phyloP scores from a whole-genome alignment of 2,113 vertebrate genomes.

The Gallinago paraguaiae region DNA sequence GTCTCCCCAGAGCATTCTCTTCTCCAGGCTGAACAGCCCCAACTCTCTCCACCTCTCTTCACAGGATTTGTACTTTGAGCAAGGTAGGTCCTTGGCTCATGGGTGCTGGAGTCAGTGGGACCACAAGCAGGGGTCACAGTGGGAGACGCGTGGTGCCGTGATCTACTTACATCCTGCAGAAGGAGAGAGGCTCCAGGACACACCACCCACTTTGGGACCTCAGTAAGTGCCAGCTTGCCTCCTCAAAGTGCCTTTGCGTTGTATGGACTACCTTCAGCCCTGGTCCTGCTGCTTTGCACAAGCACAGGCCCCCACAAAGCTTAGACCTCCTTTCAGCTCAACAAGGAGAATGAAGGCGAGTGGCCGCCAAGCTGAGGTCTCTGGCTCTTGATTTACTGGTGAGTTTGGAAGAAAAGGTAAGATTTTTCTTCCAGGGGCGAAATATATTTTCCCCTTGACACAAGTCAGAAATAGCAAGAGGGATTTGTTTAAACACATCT shows the following conservation, averaged over 20 bases:
- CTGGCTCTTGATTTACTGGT: neutral
- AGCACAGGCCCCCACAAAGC: neutral
- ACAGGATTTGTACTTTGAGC: too few species aligned
- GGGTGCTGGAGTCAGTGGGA: neutral
- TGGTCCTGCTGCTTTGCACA: neutral
- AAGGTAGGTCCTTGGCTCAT: neutral
- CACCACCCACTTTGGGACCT: neutral
- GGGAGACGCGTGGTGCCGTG: rapidly evolving
- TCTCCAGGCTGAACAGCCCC: too few species aligned
- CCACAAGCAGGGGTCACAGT: neutral
- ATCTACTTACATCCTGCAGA: rapidly evolving
- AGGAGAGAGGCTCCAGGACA: neutral
- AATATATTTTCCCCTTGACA: slow-evolving; percentile 23
- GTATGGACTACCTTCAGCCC: rapidly evolving
- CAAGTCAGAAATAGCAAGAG: neutral
- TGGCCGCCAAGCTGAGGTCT: rapidly evolving
- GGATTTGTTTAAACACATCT: slow-evolving; percentile 34
- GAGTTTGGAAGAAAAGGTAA: neutral
- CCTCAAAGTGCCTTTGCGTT: neutral
- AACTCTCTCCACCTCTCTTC: too few species aligned
- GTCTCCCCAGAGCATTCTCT: too few species aligned
- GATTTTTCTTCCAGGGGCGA: neutral
- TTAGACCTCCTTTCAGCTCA: neutral
- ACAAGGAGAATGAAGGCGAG: neutral
- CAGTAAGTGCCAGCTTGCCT: neutral